These are phyloP conservation scores for Strigamia transsilvanica DNA, from an alignment of 2,888 invertebrate genomes.

Conservation along the genomic window DNA sequence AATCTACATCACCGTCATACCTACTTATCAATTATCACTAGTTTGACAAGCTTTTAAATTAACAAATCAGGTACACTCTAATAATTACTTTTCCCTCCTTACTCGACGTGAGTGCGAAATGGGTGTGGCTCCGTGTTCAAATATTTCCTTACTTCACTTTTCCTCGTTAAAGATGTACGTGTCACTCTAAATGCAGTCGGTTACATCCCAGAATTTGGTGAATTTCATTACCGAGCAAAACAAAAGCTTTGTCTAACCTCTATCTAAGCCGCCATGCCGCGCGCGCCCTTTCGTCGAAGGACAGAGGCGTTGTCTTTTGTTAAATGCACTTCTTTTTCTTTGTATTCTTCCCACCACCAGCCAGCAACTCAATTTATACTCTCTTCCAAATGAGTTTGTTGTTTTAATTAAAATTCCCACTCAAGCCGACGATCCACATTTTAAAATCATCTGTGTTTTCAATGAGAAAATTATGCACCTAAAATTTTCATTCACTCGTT, in stretches of 20 bases:
- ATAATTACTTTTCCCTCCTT: conserved; percentile 12
- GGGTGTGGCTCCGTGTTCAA: conserved; percentile 33
- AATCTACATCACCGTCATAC: neutral
- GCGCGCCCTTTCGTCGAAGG: neutral
- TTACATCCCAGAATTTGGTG: conserved; percentile 31
- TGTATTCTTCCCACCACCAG: neutral
- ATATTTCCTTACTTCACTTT: conserved; percentile 28
- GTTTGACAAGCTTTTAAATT: conserved; percentile 32
- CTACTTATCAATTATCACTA: conserved; percentile 19
- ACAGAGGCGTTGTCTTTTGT: conserved; percentile 33
- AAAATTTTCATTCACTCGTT: conserved; percentile 40
- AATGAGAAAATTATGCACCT: conserved; percentile 44
- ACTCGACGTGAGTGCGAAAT: conserved; percentile 1
- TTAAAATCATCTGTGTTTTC: conserved; percentile 32
- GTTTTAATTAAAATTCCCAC: conserved; percentile 48
- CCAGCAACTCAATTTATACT: conserved; percentile 1
- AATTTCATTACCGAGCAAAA: conserved; percentile 31
- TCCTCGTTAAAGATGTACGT: conserved; percentile 17
- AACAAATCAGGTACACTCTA: conserved; percentile 10
- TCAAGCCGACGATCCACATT: conserved; percentile 14
- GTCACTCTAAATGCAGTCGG: conserved; percentile 33
- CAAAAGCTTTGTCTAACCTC: conserved; percentile 36
- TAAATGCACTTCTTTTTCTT: neutral
- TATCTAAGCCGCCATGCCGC: conserved; percentile 13
- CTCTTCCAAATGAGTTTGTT: conserved; percentile 43